Evolutionary conservation across 2,797 vertebrate species (phyloP), one percentile per base, ranked within the genome.

Genomic region (Chelonia mydas): DNA sequence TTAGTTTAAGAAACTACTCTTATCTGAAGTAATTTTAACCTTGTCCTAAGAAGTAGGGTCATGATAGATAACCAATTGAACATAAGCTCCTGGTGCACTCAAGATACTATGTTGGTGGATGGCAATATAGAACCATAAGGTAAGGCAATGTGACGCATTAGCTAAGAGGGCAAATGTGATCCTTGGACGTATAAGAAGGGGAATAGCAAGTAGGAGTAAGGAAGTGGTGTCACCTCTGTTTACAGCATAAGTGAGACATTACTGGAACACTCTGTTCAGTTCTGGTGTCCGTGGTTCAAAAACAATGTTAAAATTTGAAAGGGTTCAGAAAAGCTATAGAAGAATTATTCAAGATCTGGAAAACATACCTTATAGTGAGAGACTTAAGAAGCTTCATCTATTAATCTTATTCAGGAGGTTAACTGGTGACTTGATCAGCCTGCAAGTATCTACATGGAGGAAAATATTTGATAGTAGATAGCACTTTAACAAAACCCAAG

Each of bases 11-110:
- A 19, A 90, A 83, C 33, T 7, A 15, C 87, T 91, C 21, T 8
- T 45, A 47, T 76, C 72, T 76, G 72, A 76, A 76, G 6, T 76
- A 47, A 45, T 65, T 17, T 65, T 65, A 65, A 65, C 33, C 21
- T 51, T 81, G 45, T 88, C 90, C 74, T 86, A 89, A 86, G 91
- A 92, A 17, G 1, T 1, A 89, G 65, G 88, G 59, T 84, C 91
- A 47, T 0, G 0, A 79, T 50, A 50, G 28, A 50, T 78, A 78
- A 78, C 10, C 68, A 45, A 45, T 27, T 45, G 68, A 74, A 33
- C 17, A 51, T 91, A 59, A 65, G 25, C 45, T 90, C 1, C 8
- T 83, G 7, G 17, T 74, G 45, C 87, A 87, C 54, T 83, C 0
- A 8, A 45, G 23, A 1, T 91, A 21, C 59, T 61, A 0, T 80